phyloP scores from a whole-genome alignment of 2,797 vertebrate genomes.

The Pogoniulus pusillus region DNA sequence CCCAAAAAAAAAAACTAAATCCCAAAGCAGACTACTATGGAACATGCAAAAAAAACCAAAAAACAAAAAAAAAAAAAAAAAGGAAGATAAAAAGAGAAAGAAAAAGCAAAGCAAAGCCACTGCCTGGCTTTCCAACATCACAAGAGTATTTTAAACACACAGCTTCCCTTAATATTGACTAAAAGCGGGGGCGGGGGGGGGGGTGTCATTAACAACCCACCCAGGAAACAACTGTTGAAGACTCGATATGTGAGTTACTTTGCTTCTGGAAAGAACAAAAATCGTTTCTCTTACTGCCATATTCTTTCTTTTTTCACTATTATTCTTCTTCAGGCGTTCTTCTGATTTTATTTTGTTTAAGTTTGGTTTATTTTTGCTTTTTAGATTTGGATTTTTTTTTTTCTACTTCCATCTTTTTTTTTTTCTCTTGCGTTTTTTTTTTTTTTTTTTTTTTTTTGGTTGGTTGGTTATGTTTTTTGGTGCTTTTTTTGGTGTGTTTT shows the following conservation, averaged over 20 bases:
- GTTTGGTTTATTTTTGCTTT: background rate
- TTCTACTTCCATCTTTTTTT: too few species aligned
- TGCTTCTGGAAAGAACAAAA: slow-evolving; percentile 26
- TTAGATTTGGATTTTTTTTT: background rate
- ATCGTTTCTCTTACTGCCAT: slow-evolving; percentile 34
- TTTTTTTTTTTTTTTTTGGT: too few species aligned
- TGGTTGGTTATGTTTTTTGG: too few species aligned
- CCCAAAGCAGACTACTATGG: slow-evolving; percentile 50
- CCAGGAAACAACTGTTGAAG: slow-evolving; percentile 55
- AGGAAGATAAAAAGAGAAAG: too few species aligned
- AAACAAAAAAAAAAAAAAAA: too few species aligned
- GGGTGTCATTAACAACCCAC: slow-evolving; percentile 10
- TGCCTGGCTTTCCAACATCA: slow-evolving; percentile 66
- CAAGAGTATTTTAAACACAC: slow-evolving; percentile 72
- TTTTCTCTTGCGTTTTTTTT: too few species aligned
- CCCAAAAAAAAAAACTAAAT: background rate
- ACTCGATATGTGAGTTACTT: slow-evolving; percentile 45
- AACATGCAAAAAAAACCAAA: slow-evolving; percentile 68
- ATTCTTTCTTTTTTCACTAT: slow-evolving; percentile 7
- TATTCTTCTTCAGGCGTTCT: slow-evolving; percentile 20
- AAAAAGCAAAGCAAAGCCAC: slow-evolving; percentile 12
- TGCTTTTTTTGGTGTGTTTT: too few species aligned
- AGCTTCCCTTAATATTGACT: slow-evolving; percentile 70
- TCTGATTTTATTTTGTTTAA: background rate
- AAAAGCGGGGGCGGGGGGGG: slow-evolving; percentile 27